Conservation (phyloP, 2,113 vertebrate genomes). For the Centropus unirufus region DNA sequence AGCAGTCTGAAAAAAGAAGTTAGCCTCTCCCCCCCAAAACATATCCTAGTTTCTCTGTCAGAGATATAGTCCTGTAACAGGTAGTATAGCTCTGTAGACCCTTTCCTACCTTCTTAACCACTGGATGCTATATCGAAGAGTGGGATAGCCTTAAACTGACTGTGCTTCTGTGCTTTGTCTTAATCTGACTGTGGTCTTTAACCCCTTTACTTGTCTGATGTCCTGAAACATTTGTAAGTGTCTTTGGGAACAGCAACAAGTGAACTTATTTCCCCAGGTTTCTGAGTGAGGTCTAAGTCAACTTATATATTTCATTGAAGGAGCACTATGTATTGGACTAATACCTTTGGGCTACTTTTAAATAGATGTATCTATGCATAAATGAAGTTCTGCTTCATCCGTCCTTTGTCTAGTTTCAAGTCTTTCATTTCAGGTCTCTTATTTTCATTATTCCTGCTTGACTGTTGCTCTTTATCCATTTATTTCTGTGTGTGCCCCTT, state of each 20-base stretch:
- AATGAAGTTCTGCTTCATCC: background rate
- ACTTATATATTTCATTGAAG: background rate
- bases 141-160: background rate
- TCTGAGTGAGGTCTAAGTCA: background rate
- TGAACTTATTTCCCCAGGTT: background rate
- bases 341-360: background rate
- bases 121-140: background rate
- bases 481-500: background rate
- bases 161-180: background rate
- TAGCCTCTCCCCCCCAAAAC: background rate
- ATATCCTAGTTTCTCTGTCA: background rate
- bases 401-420: background rate
- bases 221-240: background rate
- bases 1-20: background rate
- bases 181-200: background rate
- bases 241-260: background rate
- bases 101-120: background rate
- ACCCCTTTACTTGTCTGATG: background rate
- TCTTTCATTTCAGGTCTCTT: background rate
- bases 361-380: background rate
- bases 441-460: background rate
- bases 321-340: background rate
- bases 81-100: background rate
- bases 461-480: background rate
- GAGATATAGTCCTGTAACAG: background rate